Evolutionary conservation across 2,113 vertebrate species (phyloP).

Genomic region (Zeus faber): DNA sequence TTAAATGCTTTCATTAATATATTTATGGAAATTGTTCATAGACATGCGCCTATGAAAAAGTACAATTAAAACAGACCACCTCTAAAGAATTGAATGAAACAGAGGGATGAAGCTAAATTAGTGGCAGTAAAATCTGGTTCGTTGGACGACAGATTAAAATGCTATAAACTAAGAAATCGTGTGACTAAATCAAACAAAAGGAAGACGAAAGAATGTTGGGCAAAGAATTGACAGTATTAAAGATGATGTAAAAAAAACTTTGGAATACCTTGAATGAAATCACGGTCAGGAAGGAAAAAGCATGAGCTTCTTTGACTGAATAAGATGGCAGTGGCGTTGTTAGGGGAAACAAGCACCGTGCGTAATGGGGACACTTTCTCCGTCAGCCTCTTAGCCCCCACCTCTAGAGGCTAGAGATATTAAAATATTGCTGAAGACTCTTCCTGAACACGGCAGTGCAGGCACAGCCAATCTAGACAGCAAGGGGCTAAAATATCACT

Average conservation of each 20-base stretch:
- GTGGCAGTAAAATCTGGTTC: neutral
- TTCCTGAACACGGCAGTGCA: neutral
- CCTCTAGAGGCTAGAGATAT: neutral
- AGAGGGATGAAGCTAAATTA: constrained; percentile 2
- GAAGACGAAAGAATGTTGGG: neutral
- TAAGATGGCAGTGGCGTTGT: neutral
- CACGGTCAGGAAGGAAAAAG: neutral
- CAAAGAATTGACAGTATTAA: neutral
- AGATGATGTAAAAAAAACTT: neutral
- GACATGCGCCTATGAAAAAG: constrained; percentile 3
- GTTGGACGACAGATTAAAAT: constrained; percentile 4
- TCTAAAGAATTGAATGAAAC: neutral
- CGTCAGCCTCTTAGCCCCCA: too few relatives aligned
- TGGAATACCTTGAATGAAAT: neutral
- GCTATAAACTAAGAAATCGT: constrained; percentile 6
- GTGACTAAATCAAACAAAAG: constrained; percentile 6
- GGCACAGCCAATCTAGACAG: neutral
- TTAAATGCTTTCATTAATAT: too few relatives aligned
- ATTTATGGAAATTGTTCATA: neutral
- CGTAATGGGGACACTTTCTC: too few relatives aligned
- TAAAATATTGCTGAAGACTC: neutral
- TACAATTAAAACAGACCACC: neutral
- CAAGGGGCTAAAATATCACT: neutral
- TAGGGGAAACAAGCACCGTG: too few relatives aligned
- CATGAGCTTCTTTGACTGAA: neutral